A percentile compares a stretch with the other conserved stretches of the same genome.
These are phyloP conservation scores for Puma concolor DNA, from an alignment of 2,113 vertebrate genomes.

Conservation along the genomic window DNA sequence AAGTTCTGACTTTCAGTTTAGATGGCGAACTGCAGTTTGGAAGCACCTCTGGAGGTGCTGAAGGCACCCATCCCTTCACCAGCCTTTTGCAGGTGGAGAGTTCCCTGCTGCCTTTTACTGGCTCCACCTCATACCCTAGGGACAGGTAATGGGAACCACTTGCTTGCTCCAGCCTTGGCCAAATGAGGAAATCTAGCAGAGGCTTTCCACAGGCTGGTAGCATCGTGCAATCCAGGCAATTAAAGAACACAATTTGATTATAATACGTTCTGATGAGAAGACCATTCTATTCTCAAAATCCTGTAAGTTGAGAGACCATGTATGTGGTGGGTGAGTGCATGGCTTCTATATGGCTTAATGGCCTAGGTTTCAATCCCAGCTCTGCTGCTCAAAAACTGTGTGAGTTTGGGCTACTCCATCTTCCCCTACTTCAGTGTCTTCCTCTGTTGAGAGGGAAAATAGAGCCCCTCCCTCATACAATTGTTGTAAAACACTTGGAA, in stretches of 20 bases:
- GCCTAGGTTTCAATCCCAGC: background rate
- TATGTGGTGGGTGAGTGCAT: background rate
- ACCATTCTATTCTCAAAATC: background rate
- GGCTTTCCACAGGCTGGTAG: background rate
- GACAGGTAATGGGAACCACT: background rate
- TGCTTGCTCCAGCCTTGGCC: background rate
- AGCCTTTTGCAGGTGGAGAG: background rate
- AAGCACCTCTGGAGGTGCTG: background rate
- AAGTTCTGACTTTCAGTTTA: background rate
- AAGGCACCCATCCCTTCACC: background rate
- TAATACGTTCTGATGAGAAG: background rate
- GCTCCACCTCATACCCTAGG: background rate
- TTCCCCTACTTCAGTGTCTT: background rate
- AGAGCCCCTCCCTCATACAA: background rate
- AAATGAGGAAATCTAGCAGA: background rate
- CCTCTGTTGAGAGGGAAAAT: background rate
- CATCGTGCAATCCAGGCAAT: background rate
- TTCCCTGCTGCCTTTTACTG: background rate
- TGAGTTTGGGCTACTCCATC: background rate
- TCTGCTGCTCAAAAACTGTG: background rate
- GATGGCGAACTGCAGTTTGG: background rate
- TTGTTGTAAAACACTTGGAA: background rate
- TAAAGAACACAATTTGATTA: background rate
- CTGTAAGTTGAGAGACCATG: background rate
- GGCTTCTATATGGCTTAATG: background rate